phyloP scores from a whole-genome alignment of 2,888 invertebrate genomes.

The Acanthosoma haemorrhoidale region DNA sequence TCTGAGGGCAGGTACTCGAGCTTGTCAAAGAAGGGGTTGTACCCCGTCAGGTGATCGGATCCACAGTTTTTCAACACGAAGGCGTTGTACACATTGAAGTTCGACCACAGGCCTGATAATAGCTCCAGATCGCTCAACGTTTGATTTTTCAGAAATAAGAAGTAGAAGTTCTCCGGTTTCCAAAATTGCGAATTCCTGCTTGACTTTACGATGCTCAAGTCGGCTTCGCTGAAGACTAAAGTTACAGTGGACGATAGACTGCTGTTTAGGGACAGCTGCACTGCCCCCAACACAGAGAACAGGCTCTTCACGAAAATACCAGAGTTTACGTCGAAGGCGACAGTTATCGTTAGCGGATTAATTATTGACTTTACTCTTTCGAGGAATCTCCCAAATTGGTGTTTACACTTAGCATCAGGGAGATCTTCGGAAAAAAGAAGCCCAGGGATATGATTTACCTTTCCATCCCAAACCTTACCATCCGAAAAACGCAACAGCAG shows the following conservation, averaged over 20 bases:
- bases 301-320: background rate
- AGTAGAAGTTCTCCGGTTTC: background rate
- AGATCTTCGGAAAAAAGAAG: no score
- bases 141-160: background rate
- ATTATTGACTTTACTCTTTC: constrained; percentile 25
- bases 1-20: background rate
- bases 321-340: background rate
- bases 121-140: background rate
- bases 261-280: background rate
- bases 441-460: no score
- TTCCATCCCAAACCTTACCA: no score
- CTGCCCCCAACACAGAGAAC: background rate
- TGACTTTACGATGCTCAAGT: no score
- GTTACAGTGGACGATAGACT: background rate
- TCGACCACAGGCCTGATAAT: background rate
- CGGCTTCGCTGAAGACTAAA: background rate
- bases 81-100: background rate
- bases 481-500: no score
- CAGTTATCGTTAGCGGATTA: background rate
- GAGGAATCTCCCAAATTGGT: no score
- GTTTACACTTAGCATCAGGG: no score
- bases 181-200: no score
- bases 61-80: background rate
- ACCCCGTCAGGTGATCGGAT: background rate
- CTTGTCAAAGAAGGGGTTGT: background rate